Base-by-base conservation (phyloP, 2,113 vertebrate species). In the Podarcis raffonei region DNA sequence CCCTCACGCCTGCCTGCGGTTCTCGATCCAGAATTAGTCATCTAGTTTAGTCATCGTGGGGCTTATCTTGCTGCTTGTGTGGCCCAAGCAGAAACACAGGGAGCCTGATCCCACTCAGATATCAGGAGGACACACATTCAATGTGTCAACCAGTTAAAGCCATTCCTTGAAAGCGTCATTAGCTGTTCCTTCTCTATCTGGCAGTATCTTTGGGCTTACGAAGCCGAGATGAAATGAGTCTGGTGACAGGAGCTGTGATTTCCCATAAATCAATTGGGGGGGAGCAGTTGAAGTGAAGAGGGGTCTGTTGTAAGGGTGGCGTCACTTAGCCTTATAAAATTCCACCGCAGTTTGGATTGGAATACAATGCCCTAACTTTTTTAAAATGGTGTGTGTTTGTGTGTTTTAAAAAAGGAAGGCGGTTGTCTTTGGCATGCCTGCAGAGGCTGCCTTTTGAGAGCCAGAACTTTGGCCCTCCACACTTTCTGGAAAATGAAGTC, bases 1-100 rank as follows among this genome's bases (percentile, higher is more conserved):
- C 89, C 86, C 89, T 79, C 84, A 93, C 37, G 8, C 93, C 93
- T 90, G 4, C 42, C 94, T 90, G 68, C 80, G 87, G 93, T 95
- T 94, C 92, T 95, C 72, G 93, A 89, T 93, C 78, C 87, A 87
- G 95, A 94, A 95, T 93, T 90, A 94, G 90, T 91, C 94, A 94
- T 95, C 94, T 88, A 88, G 95, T 92, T 95, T 95, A 95, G 93
- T 95, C 95, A 95, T 93, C 89, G 18, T 62, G 59, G 89, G 91
- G 77, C 48, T 91, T 95, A 95, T 96, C 95, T 92, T 87, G 86
- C 94, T 91, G 93, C 48, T 53, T 94, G 95, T 96, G 96, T 96
- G 96, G 96, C 94, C 96, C 91, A 80, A 80, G 88, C 83, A 90
- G 13, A 72, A 91, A 92, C 90, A 89, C 72, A 81, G 16, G 65